Percentiles rank a stretch among this genome's conserved stretches.
Conservation (phyloP, 1,140 invertebrate species). For the Lysiphlebus fabarum region DNA sequence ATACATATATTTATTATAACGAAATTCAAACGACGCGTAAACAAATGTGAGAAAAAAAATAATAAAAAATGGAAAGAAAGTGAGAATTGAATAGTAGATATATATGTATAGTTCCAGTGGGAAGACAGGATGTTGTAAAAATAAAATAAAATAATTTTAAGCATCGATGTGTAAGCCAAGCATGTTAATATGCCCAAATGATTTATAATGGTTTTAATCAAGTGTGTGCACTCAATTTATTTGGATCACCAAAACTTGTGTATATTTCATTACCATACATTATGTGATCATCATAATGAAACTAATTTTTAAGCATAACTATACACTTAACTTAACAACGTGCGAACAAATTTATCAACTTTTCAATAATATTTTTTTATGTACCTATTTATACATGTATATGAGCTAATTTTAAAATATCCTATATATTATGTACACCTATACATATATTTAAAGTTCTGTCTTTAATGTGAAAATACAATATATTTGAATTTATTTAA, state of each 20-base stretch:
- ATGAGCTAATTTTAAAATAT: too few species aligned
- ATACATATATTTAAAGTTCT: too few species aligned
- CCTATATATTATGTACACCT: too few species aligned
- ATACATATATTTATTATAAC: too few species aligned
- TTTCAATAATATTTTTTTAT: slow-evolving; percentile 12
- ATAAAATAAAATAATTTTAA: neutral
- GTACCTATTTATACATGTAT: too few species aligned
- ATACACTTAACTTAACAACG: slow-evolving; percentile 55
- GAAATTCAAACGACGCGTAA: too few species aligned
- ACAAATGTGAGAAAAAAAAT: too few species aligned
- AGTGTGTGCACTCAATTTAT: slow-evolving; percentile 49
- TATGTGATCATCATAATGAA: slow-evolving; percentile 46
- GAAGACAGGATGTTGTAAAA: slow-evolving; percentile 1
- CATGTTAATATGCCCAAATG: slow-evolving; percentile 41
- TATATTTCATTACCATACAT: slow-evolving; percentile 1
- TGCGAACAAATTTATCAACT: slow-evolving; percentile 48
- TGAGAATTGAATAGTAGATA: too few species aligned
- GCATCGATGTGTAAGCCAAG: slow-evolving; percentile 21
- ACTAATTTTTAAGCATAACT: slow-evolving; percentile 57
- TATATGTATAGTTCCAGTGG: too few species aligned
- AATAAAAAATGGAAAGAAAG: too few species aligned
- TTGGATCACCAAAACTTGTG: neutral
- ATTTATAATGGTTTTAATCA: slow-evolving; percentile 53
- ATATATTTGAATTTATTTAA: too few species aligned
- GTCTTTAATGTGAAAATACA: too few species aligned